These are phyloP conservation scores for Ardeotis arabs DNA, from an alignment of 2,113 vertebrate genomes.

Conservation along the genomic window DNA sequence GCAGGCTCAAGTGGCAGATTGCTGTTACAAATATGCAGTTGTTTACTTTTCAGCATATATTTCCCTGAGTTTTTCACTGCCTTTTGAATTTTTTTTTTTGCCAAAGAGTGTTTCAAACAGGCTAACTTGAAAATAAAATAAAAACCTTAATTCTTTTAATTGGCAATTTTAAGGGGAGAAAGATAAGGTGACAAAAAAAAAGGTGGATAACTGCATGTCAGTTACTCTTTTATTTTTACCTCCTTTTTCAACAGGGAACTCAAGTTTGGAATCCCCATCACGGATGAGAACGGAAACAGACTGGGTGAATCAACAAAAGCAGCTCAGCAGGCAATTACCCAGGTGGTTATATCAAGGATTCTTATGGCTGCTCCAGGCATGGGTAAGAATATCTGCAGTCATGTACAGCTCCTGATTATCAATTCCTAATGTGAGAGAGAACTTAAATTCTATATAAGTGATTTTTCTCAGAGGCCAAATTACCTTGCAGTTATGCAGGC, in stretches of 20 bases:
- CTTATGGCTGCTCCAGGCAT: conserved; percentile 98
- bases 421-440: background rate
- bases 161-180: background rate
- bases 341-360: conserved; percentile 95
- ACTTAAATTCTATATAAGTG: background rate
- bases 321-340: conserved; percentile 92
- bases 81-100: background rate
- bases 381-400: conserved; percentile 77
- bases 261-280: conserved; percentile 91
- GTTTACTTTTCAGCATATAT: background rate
- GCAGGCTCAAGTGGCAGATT: background rate
- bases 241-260: conserved; percentile 82
- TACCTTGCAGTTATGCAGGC: background rate
- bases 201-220: background rate
- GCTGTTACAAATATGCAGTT: background rate
- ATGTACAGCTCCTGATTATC: background rate
- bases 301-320: conserved; percentile 93
- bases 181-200: background rate
- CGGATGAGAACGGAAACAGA: conserved; percentile 89
- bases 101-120: background rate
- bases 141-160: background rate
- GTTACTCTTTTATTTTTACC: background rate
- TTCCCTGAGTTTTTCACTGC: background rate
- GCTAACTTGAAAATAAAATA: background rate
- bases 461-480: background rate